Evolutionary conservation across 1,140 invertebrate genomes (phyloP).

Genomic region (Heliconius melpomene): DNA sequence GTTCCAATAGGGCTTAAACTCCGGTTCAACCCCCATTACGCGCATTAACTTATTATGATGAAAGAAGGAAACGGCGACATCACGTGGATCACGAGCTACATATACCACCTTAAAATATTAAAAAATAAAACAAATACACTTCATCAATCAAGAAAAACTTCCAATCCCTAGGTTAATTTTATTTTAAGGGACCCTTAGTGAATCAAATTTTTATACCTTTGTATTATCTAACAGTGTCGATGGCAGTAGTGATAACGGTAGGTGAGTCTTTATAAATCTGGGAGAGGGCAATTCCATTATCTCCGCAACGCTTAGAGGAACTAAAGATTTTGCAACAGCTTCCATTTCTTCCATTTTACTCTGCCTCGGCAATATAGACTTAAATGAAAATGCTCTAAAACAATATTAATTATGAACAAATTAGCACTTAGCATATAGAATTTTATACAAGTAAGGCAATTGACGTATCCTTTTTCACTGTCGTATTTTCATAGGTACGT

Average conservation of each 20-base stretch:
- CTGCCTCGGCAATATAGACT: not conserved
- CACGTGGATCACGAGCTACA: conserved; percentile 90
- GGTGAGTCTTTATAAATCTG: conserved; percentile 84
- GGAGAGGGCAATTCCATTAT: conserved; percentile 68
- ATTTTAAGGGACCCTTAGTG: not conserved
- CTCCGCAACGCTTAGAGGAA: not conserved
- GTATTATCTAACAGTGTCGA: conserved; percentile 58
- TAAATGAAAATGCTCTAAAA: not conserved
- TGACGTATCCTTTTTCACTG: not conserved
- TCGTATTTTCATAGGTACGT: too few species aligned
- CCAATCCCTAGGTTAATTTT: not conserved
- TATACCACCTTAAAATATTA: conserved; percentile 81
- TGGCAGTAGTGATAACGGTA: conserved; percentile 83
- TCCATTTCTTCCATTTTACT: not conserved
- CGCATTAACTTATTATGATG: conserved; percentile 85
- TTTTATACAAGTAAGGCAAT: not conserved
- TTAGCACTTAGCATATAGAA: not conserved
- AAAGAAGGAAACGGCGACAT: conserved; percentile 89
- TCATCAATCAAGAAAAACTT: not conserved
- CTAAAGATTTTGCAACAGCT: not conserved
- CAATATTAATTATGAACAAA: not conserved
- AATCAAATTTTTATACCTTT: conserved; percentile 57
- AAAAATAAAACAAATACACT: not conserved
- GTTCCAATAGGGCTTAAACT: conserved; percentile 87
- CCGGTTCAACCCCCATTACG: conserved; percentile 84